These are phyloP conservation scores for Platypus cylindrus DNA, from an alignment of 2,888 invertebrate species.

Conservation along the genomic window DNA sequence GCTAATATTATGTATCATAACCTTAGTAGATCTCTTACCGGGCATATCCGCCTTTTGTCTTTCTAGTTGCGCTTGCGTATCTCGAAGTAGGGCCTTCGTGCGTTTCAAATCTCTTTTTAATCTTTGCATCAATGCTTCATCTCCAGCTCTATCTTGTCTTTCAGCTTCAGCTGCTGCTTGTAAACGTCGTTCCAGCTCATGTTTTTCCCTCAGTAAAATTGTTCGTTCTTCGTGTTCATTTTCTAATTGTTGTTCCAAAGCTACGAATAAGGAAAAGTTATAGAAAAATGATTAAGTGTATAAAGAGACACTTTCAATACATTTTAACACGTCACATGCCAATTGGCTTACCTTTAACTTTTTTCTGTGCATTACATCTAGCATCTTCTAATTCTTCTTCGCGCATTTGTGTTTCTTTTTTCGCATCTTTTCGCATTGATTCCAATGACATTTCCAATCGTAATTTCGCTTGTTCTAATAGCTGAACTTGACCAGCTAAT, in stretches of 20 bases:
- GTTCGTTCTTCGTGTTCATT: constrained; percentile 89
- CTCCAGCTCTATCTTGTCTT: constrained; percentile 56
- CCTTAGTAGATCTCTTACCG: too few relatives aligned
- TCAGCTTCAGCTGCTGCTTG: constrained; percentile 67
- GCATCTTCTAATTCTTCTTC: constrained; percentile 92
- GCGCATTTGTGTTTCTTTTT: constrained; percentile 77
- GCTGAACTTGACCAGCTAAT: constrained; percentile 63
- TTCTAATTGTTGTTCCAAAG: constrained; percentile 81
- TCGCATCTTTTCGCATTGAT: constrained; percentile 80
- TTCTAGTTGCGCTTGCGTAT: constrained; percentile 85
- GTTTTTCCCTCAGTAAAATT: constrained; percentile 71
- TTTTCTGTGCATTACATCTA: constrained; percentile 80
- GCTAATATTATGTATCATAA: too few relatives aligned
- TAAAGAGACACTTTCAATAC: not conserved
- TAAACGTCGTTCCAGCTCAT: constrained; percentile 78
- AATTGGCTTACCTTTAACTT: constrained; percentile 59
- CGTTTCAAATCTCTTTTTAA: constrained; percentile 77
- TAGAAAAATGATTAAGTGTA: not conserved
- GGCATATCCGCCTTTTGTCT: constrained; percentile 78
- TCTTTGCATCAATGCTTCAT: constrained; percentile 58
- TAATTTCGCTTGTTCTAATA: constrained; percentile 85
- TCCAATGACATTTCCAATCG: constrained; percentile 89
- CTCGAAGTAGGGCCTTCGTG: constrained; percentile 78
- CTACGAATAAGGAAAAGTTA: constrained; percentile 40
- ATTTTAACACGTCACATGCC: not conserved